Conservation (phyloP, 2,113 vertebrate genomes). For the Pygoscelis antarcticus region DNA sequence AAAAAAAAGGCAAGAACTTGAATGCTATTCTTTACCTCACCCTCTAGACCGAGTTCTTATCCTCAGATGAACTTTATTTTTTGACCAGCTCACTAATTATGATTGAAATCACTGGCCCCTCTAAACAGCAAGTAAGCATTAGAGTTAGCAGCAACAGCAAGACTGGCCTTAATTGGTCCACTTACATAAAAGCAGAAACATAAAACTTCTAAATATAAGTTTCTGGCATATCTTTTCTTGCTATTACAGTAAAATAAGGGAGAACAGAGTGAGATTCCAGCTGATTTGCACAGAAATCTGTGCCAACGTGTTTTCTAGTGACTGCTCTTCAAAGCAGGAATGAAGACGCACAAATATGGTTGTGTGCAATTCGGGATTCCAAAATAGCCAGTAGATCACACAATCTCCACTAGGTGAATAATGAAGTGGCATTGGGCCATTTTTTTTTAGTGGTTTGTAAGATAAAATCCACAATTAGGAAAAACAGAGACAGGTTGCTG, state of each 20-base stretch:
- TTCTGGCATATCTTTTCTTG: constrained; percentile 45
- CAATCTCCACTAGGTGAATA: constrained; percentile 46
- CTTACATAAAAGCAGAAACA: constrained; percentile 74
- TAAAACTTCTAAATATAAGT: constrained; percentile 67
- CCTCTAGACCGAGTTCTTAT: constrained; percentile 56
- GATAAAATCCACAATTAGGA: background rate
- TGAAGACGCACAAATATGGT: background rate
- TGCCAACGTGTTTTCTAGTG: constrained; percentile 58
- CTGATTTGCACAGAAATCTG: constrained; percentile 46
- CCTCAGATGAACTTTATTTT: constrained; percentile 77
- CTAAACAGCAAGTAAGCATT: constrained; percentile 54
- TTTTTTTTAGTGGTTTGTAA: background rate
- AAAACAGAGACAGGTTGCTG: background rate
- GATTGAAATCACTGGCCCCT: constrained; percentile 67
- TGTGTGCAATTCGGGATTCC: constrained; percentile 1
- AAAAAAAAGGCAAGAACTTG: background rate
- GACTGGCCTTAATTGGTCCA: constrained; percentile 67
- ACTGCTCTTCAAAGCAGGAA: constrained; percentile 43
- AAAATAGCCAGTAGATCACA: constrained; percentile 47
- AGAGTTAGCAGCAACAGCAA: constrained; percentile 65
- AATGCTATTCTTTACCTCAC: constrained; percentile 27
- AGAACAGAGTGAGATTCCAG: constrained; percentile 42
- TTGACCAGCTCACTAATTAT: constrained; percentile 74
- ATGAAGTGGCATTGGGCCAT: constrained; percentile 21
- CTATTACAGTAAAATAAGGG: constrained; percentile 66